Base-by-base conservation (phyloP, 2,888 invertebrate genomes). In the Micoletzkya japonica region DNA sequence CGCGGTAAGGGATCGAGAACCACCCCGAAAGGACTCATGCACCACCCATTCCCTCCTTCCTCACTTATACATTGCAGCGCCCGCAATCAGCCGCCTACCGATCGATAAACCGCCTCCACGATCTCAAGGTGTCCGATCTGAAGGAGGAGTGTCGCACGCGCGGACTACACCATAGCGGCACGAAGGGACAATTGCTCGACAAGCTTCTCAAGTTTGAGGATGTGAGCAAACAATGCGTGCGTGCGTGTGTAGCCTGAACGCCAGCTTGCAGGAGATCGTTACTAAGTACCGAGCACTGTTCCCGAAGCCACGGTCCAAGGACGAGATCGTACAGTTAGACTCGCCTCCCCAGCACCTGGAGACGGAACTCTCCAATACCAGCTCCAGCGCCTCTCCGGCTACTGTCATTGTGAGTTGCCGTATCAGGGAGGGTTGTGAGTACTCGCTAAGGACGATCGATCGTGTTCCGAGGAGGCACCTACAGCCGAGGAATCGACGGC, bases 91-190 rank as follows among this genome's bases (percentile, higher is more conserved):
- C 7, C 24, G 17, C 17, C 2, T 14, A 39, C 30, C 60, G 59
- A 10, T 50, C 60, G 34, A 44, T 57, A 54, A 28, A 44, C 6
- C 24, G 32, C 91, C 89, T 95, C 82, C 94, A 95, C 86, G 95
- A 95, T 85, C 93, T 95, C 93, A 95, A 95, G 89, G 89, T 77
- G 17, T 61, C 72, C 70, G 76, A 85, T 68, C 79, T 79, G 57
- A 80, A 95, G 86, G 92, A 92, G 71, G 95, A 96, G 86, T 90
- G 95, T 81, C 96, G 95, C 87, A 91, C 93, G 71, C 90, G 96
- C 61, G 95, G 92, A 87, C 88, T 97, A 73, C 93, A 95, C 4
- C 96, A 97, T 0, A 95, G 95, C 17, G 59, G 59, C 6, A 59
- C 59, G 36, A 59, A 59, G 24, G 59, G 59, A 59, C 59, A 59